Base-by-base conservation (phyloP, 1,140 invertebrate species). In the Cydia splendana region DNA sequence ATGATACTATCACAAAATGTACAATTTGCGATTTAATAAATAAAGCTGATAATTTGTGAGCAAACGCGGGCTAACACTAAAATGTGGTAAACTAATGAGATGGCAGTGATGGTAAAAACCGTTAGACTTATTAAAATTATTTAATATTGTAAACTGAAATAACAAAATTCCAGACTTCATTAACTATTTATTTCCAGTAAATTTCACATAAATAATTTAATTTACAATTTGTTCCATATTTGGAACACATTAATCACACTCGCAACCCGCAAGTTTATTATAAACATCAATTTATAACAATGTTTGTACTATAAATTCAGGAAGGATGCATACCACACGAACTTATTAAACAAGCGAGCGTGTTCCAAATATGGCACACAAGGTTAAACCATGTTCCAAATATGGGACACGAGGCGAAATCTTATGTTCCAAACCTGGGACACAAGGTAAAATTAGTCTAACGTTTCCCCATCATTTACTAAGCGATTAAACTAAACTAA, bases 371-470 rank as follows among this genome's bases (percentile, higher is more conserved):
- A 57, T 57, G 53, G 53, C 15, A 78, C 78, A 80, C 80, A 80
- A 80, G 79, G 78, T 80, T 12, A 48, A 65, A 78, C 42, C 12
- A 13, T 67, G 15, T 81, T 79, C 78, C 79, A 81, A 74, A 82
- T 81, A 80, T 81, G 78, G 42, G 77, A 78, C 73, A 79, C 65
- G 79, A 45, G 0, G 12, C 42, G 9, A 45, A 12, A 45, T 5
- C 42, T 12, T 45, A 45, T 13, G n/a, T 53, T 53, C 51, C 51
- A 53, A 53, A 53, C 4, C 5, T 53, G 51, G 51, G 5, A 78
- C 79, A 80, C 80, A 80, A 79, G 10, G 10, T 48, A 48, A 48
- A 80, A 83, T 82, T 10, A 24, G 20, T 62, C 57, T 62, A 62
- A 62, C 57, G 57, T 18, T 62, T 62, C 3, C 20, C 57, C 79